Evolutionary conservation across 2,113 vertebrate genomes (phyloP).

Genomic region (Ciconia boyciana): DNA sequence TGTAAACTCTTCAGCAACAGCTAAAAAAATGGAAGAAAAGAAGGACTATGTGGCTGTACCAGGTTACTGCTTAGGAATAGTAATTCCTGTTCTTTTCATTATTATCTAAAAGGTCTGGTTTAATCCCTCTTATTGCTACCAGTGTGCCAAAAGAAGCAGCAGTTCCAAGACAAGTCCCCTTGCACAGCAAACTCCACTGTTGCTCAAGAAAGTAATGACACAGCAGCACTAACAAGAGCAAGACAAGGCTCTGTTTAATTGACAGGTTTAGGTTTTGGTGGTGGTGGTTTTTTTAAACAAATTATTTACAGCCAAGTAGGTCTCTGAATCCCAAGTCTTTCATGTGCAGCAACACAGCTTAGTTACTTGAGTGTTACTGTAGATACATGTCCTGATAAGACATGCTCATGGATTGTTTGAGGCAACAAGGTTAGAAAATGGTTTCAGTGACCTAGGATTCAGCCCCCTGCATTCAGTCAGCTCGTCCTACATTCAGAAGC

Average conservation of each 20-base stretch:
- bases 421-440: not conserved
- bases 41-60: not conserved
- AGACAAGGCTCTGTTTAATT: not conserved
- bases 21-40: not conserved
- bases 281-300: not conserved
- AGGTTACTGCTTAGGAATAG: not conserved
- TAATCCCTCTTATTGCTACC: not conserved
- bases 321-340: not conserved
- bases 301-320: not conserved
- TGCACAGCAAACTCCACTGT: not conserved
- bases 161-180: not conserved
- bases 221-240: not conserved
- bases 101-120: not conserved
- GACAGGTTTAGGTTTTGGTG: not conserved
- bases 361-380: not conserved
- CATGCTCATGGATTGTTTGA: not conserved
- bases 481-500: not conserved
- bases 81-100: not conserved
- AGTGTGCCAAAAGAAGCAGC: not conserved
- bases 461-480: accelerated
- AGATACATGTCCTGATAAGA: not conserved
- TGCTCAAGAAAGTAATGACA: not conserved
- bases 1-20: not conserved
- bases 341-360: not conserved
- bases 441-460: not conserved